Evolutionary conservation across 2,797 vertebrate species (phyloP), one percentile per base, ranked within the genome.

Genomic region (Allobates femoralis): DNA sequence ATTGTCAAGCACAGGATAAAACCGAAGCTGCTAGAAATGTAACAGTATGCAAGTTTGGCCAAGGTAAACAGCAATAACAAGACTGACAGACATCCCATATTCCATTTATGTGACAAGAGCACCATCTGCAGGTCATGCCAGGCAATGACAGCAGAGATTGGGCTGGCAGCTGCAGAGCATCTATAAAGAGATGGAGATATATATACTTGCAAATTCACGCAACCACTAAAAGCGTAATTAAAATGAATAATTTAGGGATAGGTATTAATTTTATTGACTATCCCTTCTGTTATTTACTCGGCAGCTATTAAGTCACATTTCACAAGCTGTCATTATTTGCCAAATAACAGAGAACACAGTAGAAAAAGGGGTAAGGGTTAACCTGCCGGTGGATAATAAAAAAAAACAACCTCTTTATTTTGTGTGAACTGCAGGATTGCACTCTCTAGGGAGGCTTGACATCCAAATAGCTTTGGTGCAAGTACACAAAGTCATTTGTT

Each of bases 191-290:
- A 76, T 18, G 26, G 51, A 76, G 51, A 82, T 0, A 0, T 0
- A 0, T 76, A 16, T n/a, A 14, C 37, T 83, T 79, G 69, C 60
- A 26, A 53, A 26, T 34, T 73, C 56, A 26, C 69, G 55, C 85
- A 90, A 90, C 88, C 86, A 64, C n/a, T 50, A 88, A 67, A 66
- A 89, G 60, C 84, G 85, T 19, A 86, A 89, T 66, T 89, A 84
- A 91, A 88, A 91, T 89, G 89, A 93, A 90, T 86, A 80, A 90
- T 87, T 88, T 91, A 92, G 87, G 84, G 81, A 89, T 53, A 55
- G 73, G 3, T 55, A 58, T 41, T 84, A 89, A 89, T 85, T 89
- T 91, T 91, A 91, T 90, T 76, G 89, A 90, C 91, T 73, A 46
- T 30, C 85, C 87, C 84, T 90, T 88, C 80, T 87, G 86, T 90